Base-by-base conservation (phyloP, 1,140 invertebrate species). In the Antheraea pernyi region DNA sequence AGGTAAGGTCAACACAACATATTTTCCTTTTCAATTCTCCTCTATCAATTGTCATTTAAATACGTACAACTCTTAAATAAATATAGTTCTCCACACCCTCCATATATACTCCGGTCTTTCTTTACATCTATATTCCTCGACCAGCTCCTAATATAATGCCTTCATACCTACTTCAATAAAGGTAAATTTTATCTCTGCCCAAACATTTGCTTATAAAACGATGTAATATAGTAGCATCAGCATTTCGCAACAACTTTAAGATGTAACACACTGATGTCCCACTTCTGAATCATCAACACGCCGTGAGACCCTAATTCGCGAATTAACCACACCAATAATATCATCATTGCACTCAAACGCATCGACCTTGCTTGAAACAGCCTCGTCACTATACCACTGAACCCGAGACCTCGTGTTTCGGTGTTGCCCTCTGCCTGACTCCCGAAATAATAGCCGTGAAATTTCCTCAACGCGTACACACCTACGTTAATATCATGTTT, bases 381-480 rank as follows among this genome's bases (percentile, higher is more conserved):
- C 73, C 65, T 68, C 68, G 63, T 69, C 72, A 71, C 70, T 74
- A 70, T 71, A 70, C 72, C 46, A 73, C 65, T 74, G 71, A 74
- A 69, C 72, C 68, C 61, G 3, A 65, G 61, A n/a, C 61, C 19
- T 63, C 48, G 11, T 11, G 67, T 66, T 72, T 65, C 73, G 67
- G 70, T 48, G 64, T 0, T 42, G 39, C 39, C 39, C 39, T 42
- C 39, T 42, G 39, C 39, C 7, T 7, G 39, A 63, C 42, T 71
- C 74, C 74, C 73, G 66, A 30, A 78, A 75, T 73, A 76, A 75
- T 71, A 69, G 72, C 78, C 81, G 81, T 83, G 79, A 81, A 80
- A 81, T 65, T 70, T 42, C 70, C 74, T 70, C 75, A 75, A 78
- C 68, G 72, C 76, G 75, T 73, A 69, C 67, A 71, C 75, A 68